Evolutionary conservation across 2,113 vertebrate genomes (phyloP).

Genomic region (Nycticorax nycticorax): DNA sequence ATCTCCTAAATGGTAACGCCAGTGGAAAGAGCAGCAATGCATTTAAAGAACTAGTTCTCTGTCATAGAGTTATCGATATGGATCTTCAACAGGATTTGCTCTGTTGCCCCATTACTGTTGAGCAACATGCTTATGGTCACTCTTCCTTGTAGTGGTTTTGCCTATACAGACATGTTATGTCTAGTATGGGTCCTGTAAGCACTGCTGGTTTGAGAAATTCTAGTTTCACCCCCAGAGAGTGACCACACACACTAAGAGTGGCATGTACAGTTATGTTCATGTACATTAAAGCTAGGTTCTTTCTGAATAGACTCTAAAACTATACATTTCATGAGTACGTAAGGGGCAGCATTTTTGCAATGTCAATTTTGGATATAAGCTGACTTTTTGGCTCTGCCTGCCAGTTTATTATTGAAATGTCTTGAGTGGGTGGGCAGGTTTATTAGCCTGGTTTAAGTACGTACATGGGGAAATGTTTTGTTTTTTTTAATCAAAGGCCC

Average conservation of each 20-base stretch:
- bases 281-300: background rate
- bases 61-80: background rate
- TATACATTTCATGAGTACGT: background rate
- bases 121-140: background rate
- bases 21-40: background rate
- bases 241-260: fast-evolving
- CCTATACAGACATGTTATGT: background rate
- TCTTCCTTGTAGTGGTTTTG: background rate
- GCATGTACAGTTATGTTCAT: fast-evolving
- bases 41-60: background rate
- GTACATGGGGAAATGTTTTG: background rate
- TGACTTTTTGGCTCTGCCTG: background rate
- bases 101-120: background rate
- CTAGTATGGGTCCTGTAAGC: fast-evolving
- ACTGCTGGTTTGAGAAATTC: background rate
- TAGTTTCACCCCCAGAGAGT: background rate
- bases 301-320: background rate
- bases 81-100: background rate
- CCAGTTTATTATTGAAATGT: background rate
- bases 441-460: background rate
- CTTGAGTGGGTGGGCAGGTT: background rate
- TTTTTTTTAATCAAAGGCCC: background rate
- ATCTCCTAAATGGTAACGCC: background rate
- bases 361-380: background rate
- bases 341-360: background rate